Evolutionary conservation across 2,113 vertebrate genomes (phyloP).

Genomic region (Pogonocichla stellata): DNA sequence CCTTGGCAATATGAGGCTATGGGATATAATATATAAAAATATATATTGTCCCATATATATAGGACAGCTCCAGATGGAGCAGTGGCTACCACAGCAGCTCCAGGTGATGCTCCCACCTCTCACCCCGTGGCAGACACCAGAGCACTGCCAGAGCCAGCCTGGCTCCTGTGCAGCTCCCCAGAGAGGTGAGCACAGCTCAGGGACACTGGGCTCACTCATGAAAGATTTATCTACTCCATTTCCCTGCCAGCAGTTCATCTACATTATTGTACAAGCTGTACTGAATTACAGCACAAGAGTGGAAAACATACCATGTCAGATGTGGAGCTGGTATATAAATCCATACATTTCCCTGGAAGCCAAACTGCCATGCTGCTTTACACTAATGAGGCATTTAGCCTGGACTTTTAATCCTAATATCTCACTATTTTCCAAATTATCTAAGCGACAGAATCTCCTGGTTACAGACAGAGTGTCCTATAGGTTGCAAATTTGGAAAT

Average conservation of each 20-base stretch:
- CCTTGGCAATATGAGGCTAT: background rate
- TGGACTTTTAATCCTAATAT: background rate
- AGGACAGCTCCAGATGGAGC: background rate
- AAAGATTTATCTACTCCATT: constrained; percentile 15
- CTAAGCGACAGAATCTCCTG: background rate
- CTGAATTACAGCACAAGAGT: constrained; percentile 7
- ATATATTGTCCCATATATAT: accelerated
- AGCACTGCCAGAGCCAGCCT: background rate
- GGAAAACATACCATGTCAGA: background rate
- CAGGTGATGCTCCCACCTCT: background rate
- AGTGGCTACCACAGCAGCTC: accelerated
- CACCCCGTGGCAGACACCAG: background rate
- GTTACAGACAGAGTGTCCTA: background rate
- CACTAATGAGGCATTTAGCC: background rate
- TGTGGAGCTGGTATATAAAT: background rate
- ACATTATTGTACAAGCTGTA: background rate
- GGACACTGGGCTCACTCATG: background rate
- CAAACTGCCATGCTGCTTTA: background rate
- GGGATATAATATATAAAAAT: too few relatives aligned
- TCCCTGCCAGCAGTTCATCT: constrained; percentile 28
- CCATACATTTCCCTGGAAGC: background rate
- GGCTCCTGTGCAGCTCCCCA: background rate
- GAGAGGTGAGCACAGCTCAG: background rate
- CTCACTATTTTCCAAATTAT: background rate
- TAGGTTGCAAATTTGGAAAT: background rate